These are phyloP conservation scores for Mesaphorura yosii DNA, from an alignment of 1,140 invertebrate species.

Conservation along the genomic window DNA sequence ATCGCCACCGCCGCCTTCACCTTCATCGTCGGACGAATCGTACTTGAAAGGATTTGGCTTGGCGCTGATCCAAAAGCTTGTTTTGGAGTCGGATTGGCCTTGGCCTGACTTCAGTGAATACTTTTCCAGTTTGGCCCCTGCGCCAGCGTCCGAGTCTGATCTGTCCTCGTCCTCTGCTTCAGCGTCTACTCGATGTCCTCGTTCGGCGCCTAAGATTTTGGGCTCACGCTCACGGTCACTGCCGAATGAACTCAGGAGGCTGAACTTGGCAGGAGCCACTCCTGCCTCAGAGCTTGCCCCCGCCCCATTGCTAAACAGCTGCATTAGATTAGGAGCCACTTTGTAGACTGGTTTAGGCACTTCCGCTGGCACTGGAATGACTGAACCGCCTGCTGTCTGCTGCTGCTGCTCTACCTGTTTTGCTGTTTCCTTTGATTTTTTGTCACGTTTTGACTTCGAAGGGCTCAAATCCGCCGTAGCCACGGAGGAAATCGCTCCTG, in stretches of 20 bases:
- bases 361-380: too few relatives aligned
- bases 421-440: background rate
- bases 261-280: slow-evolving; percentile 16
- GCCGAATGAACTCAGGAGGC: slow-evolving; percentile 19
- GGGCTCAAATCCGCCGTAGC: too few relatives aligned
- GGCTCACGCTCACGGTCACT: background rate
- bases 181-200: background rate
- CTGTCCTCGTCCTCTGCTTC: background rate
- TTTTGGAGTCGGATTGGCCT: too few relatives aligned
- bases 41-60: slow-evolving; percentile 28
- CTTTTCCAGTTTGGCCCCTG: too few relatives aligned
- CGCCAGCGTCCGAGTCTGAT: slow-evolving; percentile 6
- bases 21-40: slow-evolving; percentile 24
- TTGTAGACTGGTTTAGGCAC: slow-evolving; percentile 13
- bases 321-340: slow-evolving; percentile 18
- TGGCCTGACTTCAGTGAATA: too few relatives aligned
- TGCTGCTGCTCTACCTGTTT: background rate
- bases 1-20: background rate
- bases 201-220: background rate
- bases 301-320: slow-evolving; percentile 12
- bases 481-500: background rate
- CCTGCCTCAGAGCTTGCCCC: too few relatives aligned
- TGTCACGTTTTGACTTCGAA: background rate
- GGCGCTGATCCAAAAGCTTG: too few relatives aligned
- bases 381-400: too few relatives aligned